These are phyloP conservation scores for Micromussa lordhowensis DNA, from an alignment of 92 coral and sea anemone species.

Conservation along the genomic window DNA sequence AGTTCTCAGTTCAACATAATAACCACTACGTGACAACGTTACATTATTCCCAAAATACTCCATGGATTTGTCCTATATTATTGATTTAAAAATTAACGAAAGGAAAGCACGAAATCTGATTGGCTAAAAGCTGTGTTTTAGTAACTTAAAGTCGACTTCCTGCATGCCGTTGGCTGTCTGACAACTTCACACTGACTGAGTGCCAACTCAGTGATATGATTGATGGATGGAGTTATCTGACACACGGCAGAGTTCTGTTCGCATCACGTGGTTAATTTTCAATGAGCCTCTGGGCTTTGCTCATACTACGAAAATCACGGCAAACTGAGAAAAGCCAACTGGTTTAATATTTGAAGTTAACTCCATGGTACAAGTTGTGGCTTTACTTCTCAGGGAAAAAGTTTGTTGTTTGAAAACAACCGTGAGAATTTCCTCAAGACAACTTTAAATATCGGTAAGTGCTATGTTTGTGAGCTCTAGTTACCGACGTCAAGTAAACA, in stretches of 20 bases:
- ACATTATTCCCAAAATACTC: not conserved
- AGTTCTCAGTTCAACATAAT: not conserved
- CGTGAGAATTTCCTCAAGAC: not conserved
- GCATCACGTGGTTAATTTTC: not conserved
- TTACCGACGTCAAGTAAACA: not conserved
- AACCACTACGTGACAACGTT: not conserved
- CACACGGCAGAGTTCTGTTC: no score
- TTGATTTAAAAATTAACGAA: no score
- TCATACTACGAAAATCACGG: not conserved
- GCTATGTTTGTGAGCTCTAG: not conserved
- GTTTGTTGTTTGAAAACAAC: not conserved
- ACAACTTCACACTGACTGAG: not conserved
- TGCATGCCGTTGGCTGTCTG: not conserved
- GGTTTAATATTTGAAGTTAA: no score
- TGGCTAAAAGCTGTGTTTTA: not conserved
- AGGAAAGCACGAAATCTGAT: not conserved
- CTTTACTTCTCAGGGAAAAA: not conserved
- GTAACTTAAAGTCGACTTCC: not conserved
- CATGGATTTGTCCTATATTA: not conserved
- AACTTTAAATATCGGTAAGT: not conserved
- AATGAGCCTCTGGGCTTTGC: not conserved
- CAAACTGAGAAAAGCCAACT: no score
- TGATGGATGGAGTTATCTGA: no score
- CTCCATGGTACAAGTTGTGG: not conserved
- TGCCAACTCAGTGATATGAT: not conserved